Conservation (phyloP, 2,888 invertebrate genomes). For the Philereme transversata region DNA sequence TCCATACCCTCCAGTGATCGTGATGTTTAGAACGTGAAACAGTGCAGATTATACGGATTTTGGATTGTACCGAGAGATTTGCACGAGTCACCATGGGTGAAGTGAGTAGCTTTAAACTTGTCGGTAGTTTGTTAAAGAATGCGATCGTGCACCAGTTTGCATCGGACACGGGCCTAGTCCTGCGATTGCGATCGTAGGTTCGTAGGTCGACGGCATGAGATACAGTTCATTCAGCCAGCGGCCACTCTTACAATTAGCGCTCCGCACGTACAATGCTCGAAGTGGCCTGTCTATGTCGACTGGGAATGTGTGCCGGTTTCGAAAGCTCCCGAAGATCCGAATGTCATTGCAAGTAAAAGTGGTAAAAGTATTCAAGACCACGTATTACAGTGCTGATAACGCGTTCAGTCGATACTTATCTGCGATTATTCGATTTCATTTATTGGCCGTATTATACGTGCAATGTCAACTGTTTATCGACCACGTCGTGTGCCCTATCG, state of each 20-base stretch:
- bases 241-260: slow-evolving; percentile 57
- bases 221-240: slow-evolving; percentile 42
- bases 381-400: slow-evolving; percentile 63
- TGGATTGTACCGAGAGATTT: slow-evolving; percentile 36
- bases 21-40: slow-evolving; percentile 73
- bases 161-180: slow-evolving; percentile 54
- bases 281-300: slow-evolving; percentile 52
- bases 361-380: slow-evolving; percentile 51
- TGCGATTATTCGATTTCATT: slow-evolving; percentile 58
- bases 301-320: slow-evolving; percentile 62
- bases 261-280: slow-evolving; percentile 41
- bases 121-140: slow-evolving; percentile 45
- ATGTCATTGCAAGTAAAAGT: slow-evolving; percentile 44
- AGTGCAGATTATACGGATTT: slow-evolving; percentile 42
- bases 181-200: slow-evolving; percentile 64
- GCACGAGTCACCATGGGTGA: slow-evolving; percentile 68
- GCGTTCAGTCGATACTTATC: slow-evolving; percentile 61
- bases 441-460: slow-evolving; percentile 55
- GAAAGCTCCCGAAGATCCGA: slow-evolving; percentile 60
- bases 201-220: slow-evolving; percentile 74
- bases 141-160: slow-evolving; percentile 64
- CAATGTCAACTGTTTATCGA: slow-evolving; percentile 54
- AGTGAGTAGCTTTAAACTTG: slow-evolving; percentile 65
- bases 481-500: slow-evolving; percentile 18
- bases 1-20: slow-evolving; percentile 61